Evolutionary conservation across 2,113 vertebrate genomes (phyloP).

Genomic region (Ahaetulla prasina): DNA sequence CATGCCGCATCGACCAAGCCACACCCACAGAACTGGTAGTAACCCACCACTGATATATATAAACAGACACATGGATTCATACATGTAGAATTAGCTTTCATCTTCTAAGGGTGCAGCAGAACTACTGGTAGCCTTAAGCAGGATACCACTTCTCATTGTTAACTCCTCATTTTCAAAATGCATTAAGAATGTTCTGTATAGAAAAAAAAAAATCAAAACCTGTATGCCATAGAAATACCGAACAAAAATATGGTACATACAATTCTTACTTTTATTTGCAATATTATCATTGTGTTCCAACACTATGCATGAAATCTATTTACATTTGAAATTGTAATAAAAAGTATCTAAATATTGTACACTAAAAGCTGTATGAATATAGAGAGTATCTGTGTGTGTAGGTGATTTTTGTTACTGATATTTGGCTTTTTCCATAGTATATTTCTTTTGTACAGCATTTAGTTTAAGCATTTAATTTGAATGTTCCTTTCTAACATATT

Average conservation of each 20-base stretch:
- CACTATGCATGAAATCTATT: neutral
- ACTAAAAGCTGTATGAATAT: neutral
- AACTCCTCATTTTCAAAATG: conserved; percentile 2
- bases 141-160: neutral
- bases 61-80: neutral
- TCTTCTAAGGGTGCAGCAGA: neutral
- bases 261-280: neutral
- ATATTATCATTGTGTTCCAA: neutral
- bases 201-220: neutral
- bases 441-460: neutral
- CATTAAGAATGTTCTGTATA: neutral
- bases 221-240: neutral
- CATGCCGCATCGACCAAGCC: too few species aligned
- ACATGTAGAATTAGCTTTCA: neutral
- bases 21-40: too few species aligned
- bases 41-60: too few species aligned
- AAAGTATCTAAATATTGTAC: neutral
- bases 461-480: neutral
- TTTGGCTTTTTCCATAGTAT: neutral
- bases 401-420: neutral
- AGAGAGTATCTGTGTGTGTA: neutral
- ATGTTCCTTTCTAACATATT: neutral
- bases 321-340: neutral
- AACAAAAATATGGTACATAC: neutral
- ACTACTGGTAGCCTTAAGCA: neutral